Evolutionary conservation across 2,888 invertebrate genomes (phyloP).

Genomic region (Pseudococcus jackbeardsleyi): DNA sequence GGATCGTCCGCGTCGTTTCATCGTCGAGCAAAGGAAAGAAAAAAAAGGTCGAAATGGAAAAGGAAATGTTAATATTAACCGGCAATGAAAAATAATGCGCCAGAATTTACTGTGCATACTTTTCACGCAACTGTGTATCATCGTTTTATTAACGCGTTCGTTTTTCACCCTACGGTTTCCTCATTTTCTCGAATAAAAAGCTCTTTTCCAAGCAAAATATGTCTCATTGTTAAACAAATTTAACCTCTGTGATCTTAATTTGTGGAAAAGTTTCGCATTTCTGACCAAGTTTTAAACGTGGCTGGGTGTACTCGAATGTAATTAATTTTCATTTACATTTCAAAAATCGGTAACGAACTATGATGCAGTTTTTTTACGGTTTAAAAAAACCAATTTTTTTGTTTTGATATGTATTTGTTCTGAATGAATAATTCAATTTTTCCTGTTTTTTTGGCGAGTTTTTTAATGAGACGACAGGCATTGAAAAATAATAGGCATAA

Average conservation of each 20-base stretch:
- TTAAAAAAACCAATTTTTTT: no score
- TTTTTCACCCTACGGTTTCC: not conserved
- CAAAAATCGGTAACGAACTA: no score
- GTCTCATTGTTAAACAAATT: not conserved
- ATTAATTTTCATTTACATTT: not conserved
- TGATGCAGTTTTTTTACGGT: no score
- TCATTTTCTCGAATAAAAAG: not conserved
- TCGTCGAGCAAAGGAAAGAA: not conserved
- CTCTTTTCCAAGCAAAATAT: not conserved
- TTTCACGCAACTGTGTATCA: conserved; percentile 23
- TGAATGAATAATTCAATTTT: no score
- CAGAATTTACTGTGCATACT: conserved; percentile 32
- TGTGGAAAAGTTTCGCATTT: not conserved
- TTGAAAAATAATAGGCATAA: no score
- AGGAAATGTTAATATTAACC: conserved; percentile 42
- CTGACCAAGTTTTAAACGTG: not conserved
- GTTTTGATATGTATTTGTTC: no score
- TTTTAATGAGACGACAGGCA: no score
- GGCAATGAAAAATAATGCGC: conserved; percentile 35
- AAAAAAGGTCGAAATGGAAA: conserved; percentile 30
- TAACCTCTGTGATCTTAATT: not conserved
- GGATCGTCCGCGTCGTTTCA: no score
- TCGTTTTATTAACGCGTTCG: conserved; percentile 39
- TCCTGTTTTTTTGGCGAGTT: no score
- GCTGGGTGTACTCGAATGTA: not conserved